A percentile compares a stretch with the other conserved stretches of the same genome.
These are phyloP conservation scores for Semnornis frantzii DNA, from an alignment of 2,113 vertebrate genomes.

Conservation along the genomic window DNA sequence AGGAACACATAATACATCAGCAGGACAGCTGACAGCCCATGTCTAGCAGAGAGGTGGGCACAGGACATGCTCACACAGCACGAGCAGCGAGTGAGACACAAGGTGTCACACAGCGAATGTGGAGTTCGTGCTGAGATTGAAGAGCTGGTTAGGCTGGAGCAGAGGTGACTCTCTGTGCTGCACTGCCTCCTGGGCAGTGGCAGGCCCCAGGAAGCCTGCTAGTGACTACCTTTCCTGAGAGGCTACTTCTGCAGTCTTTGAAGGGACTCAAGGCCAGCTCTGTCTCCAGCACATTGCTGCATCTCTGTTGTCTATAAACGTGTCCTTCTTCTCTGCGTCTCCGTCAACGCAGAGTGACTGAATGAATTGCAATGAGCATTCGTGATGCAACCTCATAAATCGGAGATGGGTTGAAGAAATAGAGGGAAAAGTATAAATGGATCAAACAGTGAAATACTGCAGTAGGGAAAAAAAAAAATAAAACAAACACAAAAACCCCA, in stretches of 20 bases:
- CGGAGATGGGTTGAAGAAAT: neutral
- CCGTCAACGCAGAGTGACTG: neutral
- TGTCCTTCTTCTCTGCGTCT: neutral
- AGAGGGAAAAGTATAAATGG: constrained; percentile 18
- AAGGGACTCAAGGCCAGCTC: neutral
- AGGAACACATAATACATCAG: neutral
- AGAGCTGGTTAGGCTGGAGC: neutral
- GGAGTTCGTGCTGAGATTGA: neutral
- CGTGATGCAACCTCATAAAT: neutral
- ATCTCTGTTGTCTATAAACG: neutral
- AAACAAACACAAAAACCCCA: too few relatives aligned
- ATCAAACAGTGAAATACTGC: neutral
- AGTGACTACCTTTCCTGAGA: neutral
- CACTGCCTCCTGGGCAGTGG: neutral
- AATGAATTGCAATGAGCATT: neutral
- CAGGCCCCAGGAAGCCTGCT: neutral
- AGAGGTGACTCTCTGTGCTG: neutral
- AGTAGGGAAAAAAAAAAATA: neutral
- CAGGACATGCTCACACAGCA: accelerated
- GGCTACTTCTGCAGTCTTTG: neutral
- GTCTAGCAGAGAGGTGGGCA: neutral
- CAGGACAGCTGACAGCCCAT: neutral
- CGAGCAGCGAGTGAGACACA: accelerated
- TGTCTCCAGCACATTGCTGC: accelerated
- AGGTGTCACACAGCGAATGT: neutral